Conservation (phyloP, 2,797 vertebrate species). For the Tokudaia muenninki region DNA sequence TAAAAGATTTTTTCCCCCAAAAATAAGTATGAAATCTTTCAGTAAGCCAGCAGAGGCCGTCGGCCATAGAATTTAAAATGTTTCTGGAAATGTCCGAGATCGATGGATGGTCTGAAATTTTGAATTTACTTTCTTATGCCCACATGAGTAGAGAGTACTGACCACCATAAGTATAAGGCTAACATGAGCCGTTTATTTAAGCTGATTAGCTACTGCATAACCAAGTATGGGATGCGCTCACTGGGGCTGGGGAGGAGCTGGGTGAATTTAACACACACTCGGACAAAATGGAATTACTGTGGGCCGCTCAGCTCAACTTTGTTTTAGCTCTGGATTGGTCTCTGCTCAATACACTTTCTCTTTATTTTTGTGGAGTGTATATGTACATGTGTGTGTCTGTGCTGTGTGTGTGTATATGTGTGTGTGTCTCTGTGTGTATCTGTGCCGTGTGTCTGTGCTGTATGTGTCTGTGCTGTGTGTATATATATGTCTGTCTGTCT, state of each 20-base stretch:
- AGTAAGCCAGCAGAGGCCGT: neutral
- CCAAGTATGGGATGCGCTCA: neutral
- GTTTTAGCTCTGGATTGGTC: neutral
- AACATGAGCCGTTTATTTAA: neutral
- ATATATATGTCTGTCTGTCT: neutral
- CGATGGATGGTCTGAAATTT: neutral
- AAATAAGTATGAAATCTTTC: conserved; percentile 30
- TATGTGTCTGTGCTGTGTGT: no score
- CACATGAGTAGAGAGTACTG: no score
- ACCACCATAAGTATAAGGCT: neutral
- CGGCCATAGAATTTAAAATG: neutral
- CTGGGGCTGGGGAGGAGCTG: neutral
- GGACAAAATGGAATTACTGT: neutral
- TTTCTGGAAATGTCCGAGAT: conserved; percentile 18
- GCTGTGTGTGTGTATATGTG: neutral
- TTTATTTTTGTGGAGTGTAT: neutral
- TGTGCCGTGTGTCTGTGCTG: no score
- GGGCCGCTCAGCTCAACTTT: neutral
- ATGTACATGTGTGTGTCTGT: no score
- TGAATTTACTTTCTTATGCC: neutral
- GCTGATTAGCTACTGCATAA: neutral
- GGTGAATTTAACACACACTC: neutral
- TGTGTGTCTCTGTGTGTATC: no score
- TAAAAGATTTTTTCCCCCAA: neutral
- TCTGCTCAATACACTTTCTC: neutral